A percentile compares a stretch with the other conserved stretches of the same genome.
These are phyloP conservation scores for Lycaena phlaeas DNA, from an alignment of 2,888 invertebrate species.

Conservation along the genomic window DNA sequence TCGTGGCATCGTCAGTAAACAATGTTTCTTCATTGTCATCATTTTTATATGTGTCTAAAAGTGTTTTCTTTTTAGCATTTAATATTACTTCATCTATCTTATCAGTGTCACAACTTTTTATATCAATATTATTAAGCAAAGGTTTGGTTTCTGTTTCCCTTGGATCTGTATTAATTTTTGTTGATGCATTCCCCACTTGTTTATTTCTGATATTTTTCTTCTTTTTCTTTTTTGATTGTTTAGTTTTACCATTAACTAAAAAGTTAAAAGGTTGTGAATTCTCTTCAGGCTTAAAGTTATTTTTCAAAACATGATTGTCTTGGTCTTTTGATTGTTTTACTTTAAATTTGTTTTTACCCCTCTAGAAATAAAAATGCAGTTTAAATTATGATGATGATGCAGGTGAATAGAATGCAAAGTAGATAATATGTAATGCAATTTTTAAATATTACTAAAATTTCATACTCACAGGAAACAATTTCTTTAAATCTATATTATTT, in stretches of 20 bases:
- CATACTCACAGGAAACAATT: slow-evolving; percentile 28
- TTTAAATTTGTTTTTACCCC: slow-evolving; percentile 15
- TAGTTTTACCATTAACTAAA: slow-evolving; percentile 10
- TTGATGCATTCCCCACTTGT: slow-evolving; percentile 7
- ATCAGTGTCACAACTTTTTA: slow-evolving; percentile 29
- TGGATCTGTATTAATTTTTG: slow-evolving; percentile 17
- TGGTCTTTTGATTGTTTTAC: slow-evolving; percentile 5
- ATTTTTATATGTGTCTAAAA: slow-evolving; percentile 29
- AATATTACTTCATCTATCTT: slow-evolving; percentile 38
- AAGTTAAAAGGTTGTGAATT: slow-evolving; percentile 11
- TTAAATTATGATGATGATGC: not conserved
- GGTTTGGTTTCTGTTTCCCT: slow-evolving; percentile 16
- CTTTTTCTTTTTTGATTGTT: slow-evolving; percentile 10
- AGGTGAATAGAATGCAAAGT: too few species aligned
- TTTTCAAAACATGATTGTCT: slow-evolving; percentile 9
- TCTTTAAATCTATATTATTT: slow-evolving; percentile 26
- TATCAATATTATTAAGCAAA: slow-evolving; percentile 18
- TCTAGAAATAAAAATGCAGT: not conserved
- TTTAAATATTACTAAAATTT: too few species aligned
- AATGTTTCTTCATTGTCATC: slow-evolving; percentile 22
- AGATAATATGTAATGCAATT: too few species aligned
- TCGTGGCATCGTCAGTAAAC: slow-evolving; percentile 15
- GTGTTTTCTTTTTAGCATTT: slow-evolving; percentile 41
- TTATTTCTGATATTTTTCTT: slow-evolving; percentile 13
- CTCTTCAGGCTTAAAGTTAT: slow-evolving; percentile 10